These are phyloP conservation scores for Tribolium madens DNA, from an alignment of 1,140 invertebrate species.

Conservation along the genomic window DNA sequence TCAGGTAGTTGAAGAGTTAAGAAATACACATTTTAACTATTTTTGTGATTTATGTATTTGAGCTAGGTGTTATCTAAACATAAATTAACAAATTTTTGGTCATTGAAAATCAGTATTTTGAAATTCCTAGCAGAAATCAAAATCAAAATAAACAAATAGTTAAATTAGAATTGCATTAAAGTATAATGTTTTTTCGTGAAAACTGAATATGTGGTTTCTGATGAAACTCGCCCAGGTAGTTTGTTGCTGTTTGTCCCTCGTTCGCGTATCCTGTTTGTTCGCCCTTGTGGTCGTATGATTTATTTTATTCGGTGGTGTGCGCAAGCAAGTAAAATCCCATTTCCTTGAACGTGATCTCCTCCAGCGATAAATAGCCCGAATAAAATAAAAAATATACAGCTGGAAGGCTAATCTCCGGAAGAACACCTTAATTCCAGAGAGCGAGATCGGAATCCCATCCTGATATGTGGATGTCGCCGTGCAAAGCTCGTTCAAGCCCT, in stretches of 20 bases:
- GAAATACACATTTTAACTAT: too few species aligned
- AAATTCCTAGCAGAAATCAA: too few species aligned
- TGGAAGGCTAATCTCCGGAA: slow-evolving; percentile 58
- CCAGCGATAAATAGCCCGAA: slow-evolving; percentile 55
- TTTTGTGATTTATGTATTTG: too few species aligned
- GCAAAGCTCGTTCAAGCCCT: slow-evolving; percentile 34
- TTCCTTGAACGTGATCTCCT: slow-evolving; percentile 55
- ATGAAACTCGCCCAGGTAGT: background rate
- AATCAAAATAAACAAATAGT: too few species aligned
- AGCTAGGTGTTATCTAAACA: too few species aligned
- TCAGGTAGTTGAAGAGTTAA: too few species aligned
- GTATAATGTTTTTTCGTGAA: background rate
- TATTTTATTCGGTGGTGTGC: slow-evolving; percentile 46
- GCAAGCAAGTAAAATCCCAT: slow-evolving; percentile 55
- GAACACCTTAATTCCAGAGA: slow-evolving; percentile 58
- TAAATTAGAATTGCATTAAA: too few species aligned
- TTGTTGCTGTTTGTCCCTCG: slow-evolving; percentile 27
- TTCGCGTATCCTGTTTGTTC: slow-evolving; percentile 26
- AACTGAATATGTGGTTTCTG: background rate
- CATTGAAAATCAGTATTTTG: too few species aligned
- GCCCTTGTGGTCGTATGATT: slow-evolving; percentile 20
- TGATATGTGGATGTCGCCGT: slow-evolving; percentile 56
- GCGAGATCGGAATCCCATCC: slow-evolving; percentile 55
- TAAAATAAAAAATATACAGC: slow-evolving; percentile 60
- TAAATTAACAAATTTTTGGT: too few species aligned